Evolutionary conservation across 2,113 vertebrate genomes (phyloP).

Genomic region (Turnix velox): DNA sequence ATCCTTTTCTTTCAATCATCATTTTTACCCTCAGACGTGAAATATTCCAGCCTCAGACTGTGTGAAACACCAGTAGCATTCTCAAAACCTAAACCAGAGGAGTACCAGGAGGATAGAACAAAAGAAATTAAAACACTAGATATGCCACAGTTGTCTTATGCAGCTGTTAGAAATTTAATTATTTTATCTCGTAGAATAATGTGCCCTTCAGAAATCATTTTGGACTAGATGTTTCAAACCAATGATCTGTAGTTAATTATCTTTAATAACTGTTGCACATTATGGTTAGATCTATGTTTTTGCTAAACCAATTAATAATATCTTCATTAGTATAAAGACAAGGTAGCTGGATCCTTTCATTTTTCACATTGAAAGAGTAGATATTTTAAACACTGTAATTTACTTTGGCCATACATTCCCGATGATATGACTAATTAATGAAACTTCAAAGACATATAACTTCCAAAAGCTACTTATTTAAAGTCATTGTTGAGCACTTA

Average conservation of each 20-base stretch:
- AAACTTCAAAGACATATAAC: slow-evolving; percentile 83
- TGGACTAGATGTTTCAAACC: slow-evolving; percentile 87
- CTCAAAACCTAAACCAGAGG: slow-evolving; percentile 72
- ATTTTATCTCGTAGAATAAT: slow-evolving; percentile 88
- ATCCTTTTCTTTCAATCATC: slow-evolving; percentile 76
- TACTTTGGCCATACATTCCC: slow-evolving; percentile 83
- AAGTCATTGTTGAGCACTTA: slow-evolving; percentile 78
- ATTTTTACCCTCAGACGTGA: slow-evolving; percentile 72
- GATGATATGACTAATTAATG: slow-evolving; percentile 83
- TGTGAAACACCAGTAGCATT: slow-evolving; percentile 68
- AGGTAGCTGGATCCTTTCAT: slow-evolving; percentile 84
- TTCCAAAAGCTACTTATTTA: slow-evolving; percentile 82
- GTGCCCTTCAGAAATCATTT: slow-evolving; percentile 87
- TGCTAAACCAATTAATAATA: slow-evolving; percentile 89
- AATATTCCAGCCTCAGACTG: slow-evolving; percentile 71
- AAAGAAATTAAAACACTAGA: slow-evolving; percentile 82
- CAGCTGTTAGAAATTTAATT: slow-evolving; percentile 87
- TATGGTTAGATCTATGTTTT: slow-evolving; percentile 88
- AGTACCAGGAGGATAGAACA: slow-evolving; percentile 78
- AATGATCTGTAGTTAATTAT: slow-evolving; percentile 89
- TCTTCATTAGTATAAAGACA: slow-evolving; percentile 88
- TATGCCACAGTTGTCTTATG: slow-evolving; percentile 79
- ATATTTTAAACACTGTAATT: slow-evolving; percentile 86
- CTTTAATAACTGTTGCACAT: slow-evolving; percentile 90
- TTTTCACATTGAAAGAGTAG: slow-evolving; percentile 85